Percentiles rank a stretch among this genome's conserved stretches.
Conservation (phyloP, 2,797 vertebrate species). For the Myotis vivesi region DNA sequence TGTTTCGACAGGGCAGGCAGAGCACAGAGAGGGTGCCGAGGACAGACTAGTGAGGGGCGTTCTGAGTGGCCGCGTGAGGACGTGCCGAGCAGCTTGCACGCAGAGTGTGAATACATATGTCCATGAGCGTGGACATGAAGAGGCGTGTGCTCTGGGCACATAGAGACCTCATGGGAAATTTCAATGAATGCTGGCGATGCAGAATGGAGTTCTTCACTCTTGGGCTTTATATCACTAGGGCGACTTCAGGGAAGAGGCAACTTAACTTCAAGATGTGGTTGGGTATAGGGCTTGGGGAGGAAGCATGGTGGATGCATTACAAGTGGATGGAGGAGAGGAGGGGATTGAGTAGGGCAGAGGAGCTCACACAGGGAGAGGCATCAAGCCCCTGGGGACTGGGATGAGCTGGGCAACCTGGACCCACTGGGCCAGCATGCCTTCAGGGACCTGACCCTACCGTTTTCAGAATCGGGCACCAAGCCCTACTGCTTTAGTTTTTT, state of each 20-base stretch:
- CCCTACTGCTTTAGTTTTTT: not conserved
- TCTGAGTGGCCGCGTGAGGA: not conserved
- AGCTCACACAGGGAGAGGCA: not conserved
- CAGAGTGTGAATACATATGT: accelerated
- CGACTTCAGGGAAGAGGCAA: not conserved
- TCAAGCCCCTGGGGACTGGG: not conserved
- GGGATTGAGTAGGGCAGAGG: accelerated
- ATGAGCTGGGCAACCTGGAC: not conserved
- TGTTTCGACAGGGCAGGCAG: not conserved
- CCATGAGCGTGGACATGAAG: accelerated
- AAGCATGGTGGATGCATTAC: not conserved
- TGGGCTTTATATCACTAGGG: not conserved
- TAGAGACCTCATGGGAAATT: accelerated
- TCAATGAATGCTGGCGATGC: accelerated
- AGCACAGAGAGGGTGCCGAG: not conserved
- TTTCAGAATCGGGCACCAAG: not conserved
- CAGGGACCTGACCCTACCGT: not conserved
- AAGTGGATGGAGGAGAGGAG: not conserved
- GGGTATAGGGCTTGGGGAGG: too few relatives aligned
- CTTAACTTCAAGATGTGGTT: not conserved
- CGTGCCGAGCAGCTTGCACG: not conserved
- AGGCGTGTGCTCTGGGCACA: accelerated
- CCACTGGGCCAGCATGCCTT: not conserved
- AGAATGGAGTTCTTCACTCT: not conserved
- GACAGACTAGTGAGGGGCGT: not conserved